A percentile compares a stretch with the other conserved stretches of the same genome.
These are phyloP conservation scores for Balaenoptera acutorostrata DNA, from an alignment of 2,113 vertebrate species.

Conservation along the genomic window DNA sequence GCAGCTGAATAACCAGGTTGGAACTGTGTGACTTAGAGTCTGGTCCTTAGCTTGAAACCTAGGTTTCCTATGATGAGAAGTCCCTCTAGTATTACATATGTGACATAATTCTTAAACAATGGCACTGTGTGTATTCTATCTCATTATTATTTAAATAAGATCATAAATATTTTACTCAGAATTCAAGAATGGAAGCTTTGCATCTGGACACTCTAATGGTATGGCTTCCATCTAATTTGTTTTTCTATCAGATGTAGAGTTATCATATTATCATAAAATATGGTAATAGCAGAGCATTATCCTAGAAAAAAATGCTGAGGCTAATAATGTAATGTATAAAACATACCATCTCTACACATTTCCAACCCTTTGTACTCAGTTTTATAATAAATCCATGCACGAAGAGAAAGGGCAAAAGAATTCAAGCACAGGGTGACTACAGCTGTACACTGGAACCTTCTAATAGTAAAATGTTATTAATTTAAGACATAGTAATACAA, in stretches of 20 bases:
- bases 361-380: background rate
- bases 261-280: conserved; percentile 59
- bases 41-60: conserved; percentile 20
- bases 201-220: conserved; percentile 43
- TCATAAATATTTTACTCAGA: conserved; percentile 67
- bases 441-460: background rate
- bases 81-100: conserved; percentile 28
- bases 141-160: conserved; percentile 73
- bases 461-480: conserved; percentile 26
- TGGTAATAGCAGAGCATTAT: conserved; percentile 45
- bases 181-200: conserved; percentile 54
- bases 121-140: background rate
- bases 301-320: conserved; percentile 8
- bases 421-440: background rate
- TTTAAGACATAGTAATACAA: conserved; percentile 32
- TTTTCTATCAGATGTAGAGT: conserved; percentile 50
- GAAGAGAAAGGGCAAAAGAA: background rate
- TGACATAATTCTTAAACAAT: conserved; percentile 37
- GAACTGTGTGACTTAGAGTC: background rate
- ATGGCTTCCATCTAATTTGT: conserved; percentile 32
- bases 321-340: conserved; percentile 46
- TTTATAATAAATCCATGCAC: background rate
- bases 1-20: background rate
- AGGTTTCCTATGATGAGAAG: background rate
- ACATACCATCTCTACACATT: background rate